Evolutionary conservation across 30 jellyfish, hydroid and myxozoan species (phyloP).

Genomic region (Cassiopea xamachana): DNA sequence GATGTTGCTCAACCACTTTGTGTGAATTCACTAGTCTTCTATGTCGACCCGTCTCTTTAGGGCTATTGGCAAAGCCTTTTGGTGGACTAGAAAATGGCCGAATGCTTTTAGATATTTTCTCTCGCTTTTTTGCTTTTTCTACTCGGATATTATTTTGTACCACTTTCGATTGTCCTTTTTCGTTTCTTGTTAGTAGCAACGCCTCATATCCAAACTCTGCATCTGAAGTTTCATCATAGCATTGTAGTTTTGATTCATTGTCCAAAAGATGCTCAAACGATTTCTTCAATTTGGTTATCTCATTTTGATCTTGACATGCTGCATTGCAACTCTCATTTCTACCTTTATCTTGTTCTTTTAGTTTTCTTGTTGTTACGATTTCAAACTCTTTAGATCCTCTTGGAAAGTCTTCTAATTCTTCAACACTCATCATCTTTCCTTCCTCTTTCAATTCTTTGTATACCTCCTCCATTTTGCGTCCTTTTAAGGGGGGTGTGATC

Average conservation of each 20-base stretch:
- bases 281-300: background rate
- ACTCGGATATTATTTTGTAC: background rate
- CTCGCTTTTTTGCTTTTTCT: background rate
- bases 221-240: too few relatives aligned
- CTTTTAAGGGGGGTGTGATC: constrained; percentile 60
- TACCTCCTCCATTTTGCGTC: constrained; percentile 58
- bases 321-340: background rate
- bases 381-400: background rate
- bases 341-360: background rate
- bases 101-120: background rate
- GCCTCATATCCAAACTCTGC: too few relatives aligned
- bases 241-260: background rate
- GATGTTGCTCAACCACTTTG: background rate
- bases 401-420: background rate
- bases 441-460: constrained; percentile 40
- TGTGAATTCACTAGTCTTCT: background rate
- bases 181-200: background rate
- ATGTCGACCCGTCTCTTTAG: background rate
- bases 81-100: constrained; percentile 41
- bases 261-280: background rate
- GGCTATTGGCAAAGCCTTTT: background rate
- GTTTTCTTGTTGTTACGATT: background rate
- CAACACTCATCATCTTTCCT: background rate
- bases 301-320: background rate
- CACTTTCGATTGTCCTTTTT: background rate